A percentile compares a stretch with the other conserved stretches of the same genome.
Evolutionary conservation across 1,140 invertebrate species (phyloP).

Genomic region (Delia radicum): DNA sequence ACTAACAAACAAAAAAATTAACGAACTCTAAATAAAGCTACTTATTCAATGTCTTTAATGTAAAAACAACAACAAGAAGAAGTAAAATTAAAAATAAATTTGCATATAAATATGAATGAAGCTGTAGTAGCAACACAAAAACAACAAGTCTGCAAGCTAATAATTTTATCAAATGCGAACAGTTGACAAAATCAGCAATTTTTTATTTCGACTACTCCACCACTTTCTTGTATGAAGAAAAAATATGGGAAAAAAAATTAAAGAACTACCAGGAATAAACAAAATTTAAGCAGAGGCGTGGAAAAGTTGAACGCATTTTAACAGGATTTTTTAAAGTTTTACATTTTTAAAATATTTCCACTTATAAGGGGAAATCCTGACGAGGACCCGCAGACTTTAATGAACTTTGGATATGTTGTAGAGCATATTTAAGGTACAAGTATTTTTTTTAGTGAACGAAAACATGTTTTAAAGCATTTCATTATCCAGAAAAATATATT

Average conservation of each 20-base stretch:
- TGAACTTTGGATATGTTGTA: no score
- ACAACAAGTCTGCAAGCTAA: slow-evolving; percentile 36
- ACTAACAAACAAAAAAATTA: background rate
- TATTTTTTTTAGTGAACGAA: no score
- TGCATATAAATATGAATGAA: slow-evolving; percentile 32
- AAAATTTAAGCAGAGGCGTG: background rate
- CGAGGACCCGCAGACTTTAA: no score
- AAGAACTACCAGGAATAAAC: background rate
- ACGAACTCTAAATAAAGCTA: background rate
- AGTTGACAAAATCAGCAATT: slow-evolving; percentile 55
- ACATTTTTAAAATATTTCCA: no score
- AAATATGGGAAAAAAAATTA: background rate
- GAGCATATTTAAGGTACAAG: no score
- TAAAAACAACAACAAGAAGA: slow-evolving; percentile 27
- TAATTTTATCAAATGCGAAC: slow-evolving; percentile 54
- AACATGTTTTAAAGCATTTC: no score
- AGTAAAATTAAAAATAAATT: slow-evolving; percentile 32
- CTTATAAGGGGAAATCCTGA: no score
- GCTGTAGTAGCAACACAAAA: background rate
- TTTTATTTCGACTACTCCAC: slow-evolving; percentile 19
- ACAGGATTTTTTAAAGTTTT: no score
- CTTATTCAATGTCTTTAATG: slow-evolving; percentile 13
- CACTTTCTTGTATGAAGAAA: background rate
- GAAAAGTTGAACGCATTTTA: no score
- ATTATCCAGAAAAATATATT: no score